These are phyloP conservation scores for Onychomys torridus DNA, from an alignment of 2,797 vertebrate genomes.

Conservation along the genomic window DNA sequence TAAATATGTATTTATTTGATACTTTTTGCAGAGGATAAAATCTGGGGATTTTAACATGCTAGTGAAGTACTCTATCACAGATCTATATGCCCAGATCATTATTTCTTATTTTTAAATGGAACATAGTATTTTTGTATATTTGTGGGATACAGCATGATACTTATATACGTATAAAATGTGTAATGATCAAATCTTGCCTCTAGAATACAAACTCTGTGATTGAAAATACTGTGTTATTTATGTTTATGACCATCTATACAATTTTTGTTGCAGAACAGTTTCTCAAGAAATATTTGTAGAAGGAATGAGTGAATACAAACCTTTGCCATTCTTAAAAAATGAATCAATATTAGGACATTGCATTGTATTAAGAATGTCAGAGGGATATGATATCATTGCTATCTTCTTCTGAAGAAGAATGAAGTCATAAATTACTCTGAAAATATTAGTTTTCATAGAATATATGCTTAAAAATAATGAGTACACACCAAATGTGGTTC, in stretches of 20 bases:
- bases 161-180: neutral
- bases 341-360: neutral
- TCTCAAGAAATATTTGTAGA: constrained; percentile 48
- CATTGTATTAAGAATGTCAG: constrained; percentile 40
- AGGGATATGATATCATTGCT: neutral
- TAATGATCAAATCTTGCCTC: neutral
- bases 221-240: neutral
- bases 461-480: constrained; percentile 23
- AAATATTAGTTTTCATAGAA: constrained; percentile 55
- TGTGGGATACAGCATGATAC: neutral
- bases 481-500: neutral
- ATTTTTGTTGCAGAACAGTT: constrained; percentile 6
- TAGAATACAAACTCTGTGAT: constrained; percentile 9
- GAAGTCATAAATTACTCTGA: constrained; percentile 7
- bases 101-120: neutral
- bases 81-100: neutral
- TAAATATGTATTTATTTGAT: constrained; percentile 51
- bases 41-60: neutral
- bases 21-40: neutral
- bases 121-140: neutral
- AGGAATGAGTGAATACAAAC: neutral
- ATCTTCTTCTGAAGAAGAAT: neutral
- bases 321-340: constrained; percentile 18
- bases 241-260: neutral
- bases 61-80: neutral